phyloP scores from a whole-genome alignment of 2,797 vertebrate genomes.

The Lutjanus argentimaculatus region DNA sequence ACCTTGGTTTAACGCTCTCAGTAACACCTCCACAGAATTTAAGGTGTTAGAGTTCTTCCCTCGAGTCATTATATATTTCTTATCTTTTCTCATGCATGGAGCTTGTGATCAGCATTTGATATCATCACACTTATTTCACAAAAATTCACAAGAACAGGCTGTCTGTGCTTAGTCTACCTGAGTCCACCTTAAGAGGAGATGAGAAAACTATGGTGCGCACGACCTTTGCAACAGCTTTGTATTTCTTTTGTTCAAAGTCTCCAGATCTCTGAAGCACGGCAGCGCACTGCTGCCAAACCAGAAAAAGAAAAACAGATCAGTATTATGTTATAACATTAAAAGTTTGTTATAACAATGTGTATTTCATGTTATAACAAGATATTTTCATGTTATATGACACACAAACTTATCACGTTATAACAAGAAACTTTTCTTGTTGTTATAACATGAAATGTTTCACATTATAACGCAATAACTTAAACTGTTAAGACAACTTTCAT shows the following conservation, averaged over 20 bases:
- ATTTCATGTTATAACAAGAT: no score
- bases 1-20: not conserved
- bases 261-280: constrained; percentile 19
- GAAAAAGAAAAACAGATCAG: no score
- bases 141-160: not conserved
- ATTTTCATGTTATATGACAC: no score
- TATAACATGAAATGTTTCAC: no score
- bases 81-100: not conserved
- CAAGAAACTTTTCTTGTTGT: no score
- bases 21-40: not conserved
- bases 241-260: constrained; percentile 25
- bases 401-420: no score
- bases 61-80: not conserved
- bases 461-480: no score
- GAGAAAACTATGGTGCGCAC: constrained; percentile 3
- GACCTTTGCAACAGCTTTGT: constrained; percentile 27
- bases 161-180: constrained; percentile 43
- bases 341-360: no score
- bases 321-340: no score
- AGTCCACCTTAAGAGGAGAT: constrained; percentile 22
- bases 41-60: not conserved
- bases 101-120: not conserved
- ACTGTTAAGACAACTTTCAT: no score
- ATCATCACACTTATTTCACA: constrained; percentile 15
- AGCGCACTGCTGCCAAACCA: no score